Conservation (phyloP, 2,888 invertebrate species). For the Dicycla oo region DNA sequence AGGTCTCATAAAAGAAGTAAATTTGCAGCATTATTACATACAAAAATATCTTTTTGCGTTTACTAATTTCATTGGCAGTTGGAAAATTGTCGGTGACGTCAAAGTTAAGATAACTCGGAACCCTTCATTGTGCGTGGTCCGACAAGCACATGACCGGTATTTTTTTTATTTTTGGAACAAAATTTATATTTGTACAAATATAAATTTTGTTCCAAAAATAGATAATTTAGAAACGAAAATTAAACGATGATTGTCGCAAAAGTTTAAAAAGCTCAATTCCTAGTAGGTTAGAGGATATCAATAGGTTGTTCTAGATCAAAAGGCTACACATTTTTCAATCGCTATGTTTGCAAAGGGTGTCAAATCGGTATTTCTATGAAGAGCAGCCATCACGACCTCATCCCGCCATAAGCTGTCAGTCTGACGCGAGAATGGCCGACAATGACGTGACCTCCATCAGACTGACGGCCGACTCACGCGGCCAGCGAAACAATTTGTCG, state of each 20-base stretch:
- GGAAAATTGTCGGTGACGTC: too few relatives aligned
- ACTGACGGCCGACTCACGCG: conserved; percentile 34
- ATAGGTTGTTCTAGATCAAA: background rate
- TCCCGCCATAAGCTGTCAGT: conserved; percentile 14
- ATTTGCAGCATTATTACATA: too few relatives aligned
- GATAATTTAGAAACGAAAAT: background rate
- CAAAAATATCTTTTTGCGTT: too few relatives aligned
- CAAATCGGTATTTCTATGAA: conserved; percentile 1
- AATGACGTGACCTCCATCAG: conserved; percentile 53
- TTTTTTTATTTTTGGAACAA: background rate
- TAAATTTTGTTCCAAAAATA: too few relatives aligned
- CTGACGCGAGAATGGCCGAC: conserved; percentile 32
- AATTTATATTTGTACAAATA: background rate
- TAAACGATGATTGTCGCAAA: background rate
- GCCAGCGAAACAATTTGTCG: conserved; percentile 60
- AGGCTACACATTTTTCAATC: background rate
- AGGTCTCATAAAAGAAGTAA: too few relatives aligned
- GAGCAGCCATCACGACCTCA: background rate
- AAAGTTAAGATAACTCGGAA: too few relatives aligned
- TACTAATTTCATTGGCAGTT: background rate
- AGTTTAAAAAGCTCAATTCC: background rate
- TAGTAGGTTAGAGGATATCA: background rate
- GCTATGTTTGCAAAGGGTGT: background rate
- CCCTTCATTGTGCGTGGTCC: background rate
- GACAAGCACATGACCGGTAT: background rate